Conservation (phyloP, 2,113 vertebrate species). For the Sylvia atricapilla region DNA sequence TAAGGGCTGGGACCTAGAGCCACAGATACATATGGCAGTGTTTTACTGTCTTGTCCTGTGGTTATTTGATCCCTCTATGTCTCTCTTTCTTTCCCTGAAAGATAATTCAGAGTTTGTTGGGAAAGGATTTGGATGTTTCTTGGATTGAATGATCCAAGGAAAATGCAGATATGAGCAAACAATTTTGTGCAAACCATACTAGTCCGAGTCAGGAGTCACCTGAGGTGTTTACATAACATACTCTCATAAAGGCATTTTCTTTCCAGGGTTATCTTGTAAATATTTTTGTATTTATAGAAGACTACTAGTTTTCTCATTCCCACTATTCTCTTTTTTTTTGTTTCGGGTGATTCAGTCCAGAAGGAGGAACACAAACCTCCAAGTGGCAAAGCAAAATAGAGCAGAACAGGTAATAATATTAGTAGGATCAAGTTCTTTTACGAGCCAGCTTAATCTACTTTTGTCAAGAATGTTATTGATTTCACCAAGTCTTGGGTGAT, state of each 20-base stretch:
- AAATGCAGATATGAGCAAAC: neutral
- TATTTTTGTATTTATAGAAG: neutral
- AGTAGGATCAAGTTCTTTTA: neutral
- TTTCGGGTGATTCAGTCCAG: slow-evolving; percentile 27
- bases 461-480: neutral
- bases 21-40: neutral
- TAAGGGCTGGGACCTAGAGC: neutral
- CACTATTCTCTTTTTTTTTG: neutral
- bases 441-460: neutral
- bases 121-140: neutral
- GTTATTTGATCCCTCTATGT: neutral
- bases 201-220: neutral
- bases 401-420: slow-evolving; percentile 71
- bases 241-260: neutral
- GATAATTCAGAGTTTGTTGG: neutral
- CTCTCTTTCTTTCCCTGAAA: neutral
- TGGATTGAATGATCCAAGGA: neutral
- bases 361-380: neutral
- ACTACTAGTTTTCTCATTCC: neutral
- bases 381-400: slow-evolving; percentile 74
- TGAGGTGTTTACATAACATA: neutral
- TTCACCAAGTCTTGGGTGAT: neutral
- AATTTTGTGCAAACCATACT: neutral
- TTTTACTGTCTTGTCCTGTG: neutral
- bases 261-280: neutral